These are phyloP conservation scores for Ranitomeya variabilis DNA, from an alignment of 2,113 vertebrate genomes.

Conservation along the genomic window DNA sequence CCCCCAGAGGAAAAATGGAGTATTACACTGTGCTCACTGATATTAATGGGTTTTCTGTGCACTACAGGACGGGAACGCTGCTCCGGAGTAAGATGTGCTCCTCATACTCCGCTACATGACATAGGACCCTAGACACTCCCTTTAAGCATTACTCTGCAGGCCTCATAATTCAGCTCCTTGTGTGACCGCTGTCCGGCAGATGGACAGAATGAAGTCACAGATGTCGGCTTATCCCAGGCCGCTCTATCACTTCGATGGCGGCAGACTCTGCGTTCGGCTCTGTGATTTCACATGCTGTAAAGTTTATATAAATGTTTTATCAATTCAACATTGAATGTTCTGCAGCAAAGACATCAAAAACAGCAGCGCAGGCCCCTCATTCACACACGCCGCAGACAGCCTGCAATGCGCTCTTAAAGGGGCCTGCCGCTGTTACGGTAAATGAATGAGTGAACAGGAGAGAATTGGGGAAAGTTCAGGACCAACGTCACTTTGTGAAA, in stretches of 20 bases:
- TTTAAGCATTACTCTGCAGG: not conserved
- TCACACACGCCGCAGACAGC: not conserved
- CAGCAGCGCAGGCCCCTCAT: not conserved
- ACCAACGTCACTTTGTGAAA: too few relatives aligned
- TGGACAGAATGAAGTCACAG: constrained; percentile 21
- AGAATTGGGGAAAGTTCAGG: too few relatives aligned
- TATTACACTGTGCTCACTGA: too few relatives aligned
- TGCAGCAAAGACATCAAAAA: not conserved
- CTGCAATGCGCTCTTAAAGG: not conserved
- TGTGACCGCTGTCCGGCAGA: not conserved
- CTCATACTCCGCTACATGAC: too few relatives aligned
- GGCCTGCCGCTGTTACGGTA: too few relatives aligned
- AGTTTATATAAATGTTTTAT: constrained; percentile 46
- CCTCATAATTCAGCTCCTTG: not conserved
- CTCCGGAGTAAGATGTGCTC: too few relatives aligned
- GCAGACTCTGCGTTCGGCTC: not conserved
- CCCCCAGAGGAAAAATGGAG: too few relatives aligned
- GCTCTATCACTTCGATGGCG: constrained; percentile 12
- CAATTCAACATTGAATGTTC: constrained; percentile 26
- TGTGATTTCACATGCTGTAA: constrained; percentile 21
- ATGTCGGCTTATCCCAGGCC: constrained; percentile 18
- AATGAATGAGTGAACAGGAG: too few relatives aligned
- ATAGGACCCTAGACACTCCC: not conserved
- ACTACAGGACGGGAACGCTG: too few relatives aligned
- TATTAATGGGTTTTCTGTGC: too few relatives aligned